phyloP scores from a whole-genome alignment of 2,797 vertebrate genomes.

The Cephalopachus bancanus region DNA sequence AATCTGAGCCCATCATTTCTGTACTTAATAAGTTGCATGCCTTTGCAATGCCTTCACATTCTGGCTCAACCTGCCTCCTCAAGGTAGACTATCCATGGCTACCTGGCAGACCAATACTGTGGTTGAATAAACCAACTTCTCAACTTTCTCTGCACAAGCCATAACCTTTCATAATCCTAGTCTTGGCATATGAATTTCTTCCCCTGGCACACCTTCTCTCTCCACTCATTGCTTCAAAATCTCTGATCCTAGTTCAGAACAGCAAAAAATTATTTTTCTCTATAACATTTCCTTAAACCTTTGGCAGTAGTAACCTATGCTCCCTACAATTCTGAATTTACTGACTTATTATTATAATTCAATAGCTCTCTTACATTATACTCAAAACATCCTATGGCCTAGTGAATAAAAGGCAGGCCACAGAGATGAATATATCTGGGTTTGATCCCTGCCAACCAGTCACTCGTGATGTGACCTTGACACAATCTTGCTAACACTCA shows the following conservation, averaged over 20 bases:
- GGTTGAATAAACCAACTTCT: background rate
- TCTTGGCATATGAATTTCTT: background rate
- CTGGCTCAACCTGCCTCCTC: background rate
- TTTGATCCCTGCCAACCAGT: background rate
- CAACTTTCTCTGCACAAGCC: background rate
- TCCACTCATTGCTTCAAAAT: conserved; percentile 17
- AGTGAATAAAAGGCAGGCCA: conserved; percentile 24
- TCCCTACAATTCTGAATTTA: background rate
- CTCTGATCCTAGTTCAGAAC: background rate
- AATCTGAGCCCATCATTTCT: background rate
- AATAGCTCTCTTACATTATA: background rate
- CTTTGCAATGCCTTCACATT: background rate
- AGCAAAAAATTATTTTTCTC: background rate
- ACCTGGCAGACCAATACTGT: background rate
- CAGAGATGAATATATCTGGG: background rate
- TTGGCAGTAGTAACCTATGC: background rate
- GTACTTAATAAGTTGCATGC: background rate
- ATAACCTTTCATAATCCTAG: background rate
- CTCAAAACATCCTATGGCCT: background rate
- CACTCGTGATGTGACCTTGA: background rate
- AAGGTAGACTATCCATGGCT: background rate
- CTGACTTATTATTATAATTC: conserved; percentile 11
- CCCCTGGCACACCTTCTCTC: background rate
- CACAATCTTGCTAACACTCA: background rate
- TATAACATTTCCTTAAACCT: background rate